These are phyloP conservation scores for Polydrusus cervinus DNA, from an alignment of 2,888 invertebrate genomes.

Conservation along the genomic window DNA sequence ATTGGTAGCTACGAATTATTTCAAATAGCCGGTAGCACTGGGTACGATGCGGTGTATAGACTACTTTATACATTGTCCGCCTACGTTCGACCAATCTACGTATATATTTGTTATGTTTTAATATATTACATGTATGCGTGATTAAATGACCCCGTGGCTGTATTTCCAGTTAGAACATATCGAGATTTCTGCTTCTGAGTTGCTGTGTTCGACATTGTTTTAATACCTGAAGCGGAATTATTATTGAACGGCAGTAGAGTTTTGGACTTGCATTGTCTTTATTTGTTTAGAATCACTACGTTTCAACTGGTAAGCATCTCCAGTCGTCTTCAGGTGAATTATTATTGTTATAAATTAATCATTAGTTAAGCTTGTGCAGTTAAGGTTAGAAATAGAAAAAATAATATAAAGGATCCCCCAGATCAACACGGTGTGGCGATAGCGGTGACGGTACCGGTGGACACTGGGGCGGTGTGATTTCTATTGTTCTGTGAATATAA, in stretches of 20 bases:
- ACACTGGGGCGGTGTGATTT: no score
- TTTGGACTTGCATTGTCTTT: no score
- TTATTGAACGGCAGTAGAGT: no score
- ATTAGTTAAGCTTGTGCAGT: no score
- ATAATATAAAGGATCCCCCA: no score
- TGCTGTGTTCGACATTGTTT: slow-evolving; percentile 26
- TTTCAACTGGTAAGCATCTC: no score
- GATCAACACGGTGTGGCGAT: no score
- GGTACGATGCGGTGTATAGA: slow-evolving; percentile 26
- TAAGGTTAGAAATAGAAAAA: no score
- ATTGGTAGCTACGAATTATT: slow-evolving; percentile 47
- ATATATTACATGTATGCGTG: slow-evolving; percentile 53
- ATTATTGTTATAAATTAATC: slow-evolving; percentile 34
- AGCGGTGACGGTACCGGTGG: no score
- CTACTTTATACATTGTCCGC: slow-evolving; percentile 50
- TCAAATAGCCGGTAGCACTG: slow-evolving; percentile 44
- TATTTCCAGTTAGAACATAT: slow-evolving; percentile 44
- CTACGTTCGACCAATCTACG: slow-evolving; percentile 46
- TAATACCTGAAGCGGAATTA: slow-evolving; percentile 25
- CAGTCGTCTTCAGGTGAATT: no score
- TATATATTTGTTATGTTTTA: slow-evolving; percentile 53
- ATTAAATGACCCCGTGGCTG: slow-evolving; percentile 49
- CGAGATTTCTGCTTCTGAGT: slow-evolving; percentile 45
- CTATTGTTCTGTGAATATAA: no score
- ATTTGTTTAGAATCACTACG: no score